A percentile compares a stretch with the other conserved stretches of the same genome.
phyloP scores from a whole-genome alignment of 2,797 vertebrate genomes.

The Fringilla coelebs region DNA sequence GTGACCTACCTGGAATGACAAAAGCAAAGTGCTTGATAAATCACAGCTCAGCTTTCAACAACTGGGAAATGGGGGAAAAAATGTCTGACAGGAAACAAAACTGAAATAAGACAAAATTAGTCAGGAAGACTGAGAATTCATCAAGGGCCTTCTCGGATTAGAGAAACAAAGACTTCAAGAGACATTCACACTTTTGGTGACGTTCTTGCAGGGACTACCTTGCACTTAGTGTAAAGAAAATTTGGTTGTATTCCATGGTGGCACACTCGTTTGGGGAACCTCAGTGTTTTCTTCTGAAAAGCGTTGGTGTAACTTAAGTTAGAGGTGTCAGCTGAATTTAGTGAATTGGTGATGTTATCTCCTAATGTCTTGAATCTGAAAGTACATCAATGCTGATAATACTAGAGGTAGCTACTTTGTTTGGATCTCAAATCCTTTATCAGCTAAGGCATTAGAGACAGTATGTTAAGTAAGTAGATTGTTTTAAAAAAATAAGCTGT shows the following conservation, averaged over 20 bases:
- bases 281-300: not conserved
- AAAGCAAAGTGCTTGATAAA: slow-evolving; percentile 31
- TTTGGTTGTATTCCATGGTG: not conserved
- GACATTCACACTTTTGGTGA: not conserved
- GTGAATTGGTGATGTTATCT: not conserved
- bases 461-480: not conserved
- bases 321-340: not conserved
- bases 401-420: not conserved
- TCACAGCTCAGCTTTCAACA: slow-evolving; percentile 17
- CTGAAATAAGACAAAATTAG: not conserved
- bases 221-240: not conserved
- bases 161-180: not conserved
- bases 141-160: not conserved
- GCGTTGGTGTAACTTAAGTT: not conserved
- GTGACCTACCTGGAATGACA: slow-evolving; percentile 19
- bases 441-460: not conserved
- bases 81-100: not conserved
- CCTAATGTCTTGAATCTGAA: not conserved
- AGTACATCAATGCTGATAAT: not conserved
- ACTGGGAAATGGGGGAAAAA: not conserved
- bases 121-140: slow-evolving; percentile 28
- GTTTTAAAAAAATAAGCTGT: not conserved
- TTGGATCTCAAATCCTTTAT: not conserved
- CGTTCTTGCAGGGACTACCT: not conserved
- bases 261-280: not conserved